Conservation (phyloP, 1,140 invertebrate genomes). For the Apis florea region DNA sequence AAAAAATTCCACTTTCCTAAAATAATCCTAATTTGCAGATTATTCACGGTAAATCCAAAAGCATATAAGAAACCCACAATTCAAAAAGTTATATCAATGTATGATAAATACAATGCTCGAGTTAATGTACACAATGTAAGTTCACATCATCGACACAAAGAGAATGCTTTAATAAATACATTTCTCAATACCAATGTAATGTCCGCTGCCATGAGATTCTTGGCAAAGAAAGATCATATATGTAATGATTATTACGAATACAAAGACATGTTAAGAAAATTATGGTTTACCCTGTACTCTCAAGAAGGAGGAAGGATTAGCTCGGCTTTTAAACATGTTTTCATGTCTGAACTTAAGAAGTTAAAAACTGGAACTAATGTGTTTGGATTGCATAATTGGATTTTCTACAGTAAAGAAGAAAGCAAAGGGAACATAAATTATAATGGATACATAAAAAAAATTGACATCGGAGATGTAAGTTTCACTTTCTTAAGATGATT, state of each 20-base stretch:
- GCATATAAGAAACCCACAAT: slow-evolving; percentile 85
- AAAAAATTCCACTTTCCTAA: neutral
- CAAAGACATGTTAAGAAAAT: slow-evolving; percentile 85
- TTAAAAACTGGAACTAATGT: slow-evolving; percentile 80
- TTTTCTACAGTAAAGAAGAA: slow-evolving; percentile 91
- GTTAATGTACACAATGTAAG: slow-evolving; percentile 87
- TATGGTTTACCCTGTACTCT: slow-evolving; percentile 92
- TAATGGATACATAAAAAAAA: slow-evolving; percentile 88
- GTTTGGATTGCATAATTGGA: slow-evolving; percentile 93
- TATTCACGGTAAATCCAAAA: slow-evolving; percentile 82
- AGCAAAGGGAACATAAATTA: slow-evolving; percentile 85
- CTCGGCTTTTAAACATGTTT: slow-evolving; percentile 93
- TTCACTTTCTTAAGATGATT: neutral
- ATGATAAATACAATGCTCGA: slow-evolving; percentile 90
- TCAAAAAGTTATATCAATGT: slow-evolving; percentile 84
- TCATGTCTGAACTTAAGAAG: slow-evolving; percentile 90
- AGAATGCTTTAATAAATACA: slow-evolving; percentile 82
- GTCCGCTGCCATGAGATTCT: slow-evolving; percentile 82
- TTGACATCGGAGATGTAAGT: slow-evolving; percentile 87
- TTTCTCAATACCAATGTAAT: slow-evolving; percentile 84
- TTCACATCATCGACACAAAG: slow-evolving; percentile 82
- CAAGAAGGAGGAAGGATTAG: slow-evolving; percentile 88
- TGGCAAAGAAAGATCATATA: slow-evolving; percentile 80
- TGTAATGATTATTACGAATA: slow-evolving; percentile 81
- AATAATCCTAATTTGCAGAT: slow-evolving; percentile 77